Percentiles rank a stretch among this genome's conserved stretches.
phyloP scores from a whole-genome alignment of 2,113 vertebrate species.

The Cacatua alba region DNA sequence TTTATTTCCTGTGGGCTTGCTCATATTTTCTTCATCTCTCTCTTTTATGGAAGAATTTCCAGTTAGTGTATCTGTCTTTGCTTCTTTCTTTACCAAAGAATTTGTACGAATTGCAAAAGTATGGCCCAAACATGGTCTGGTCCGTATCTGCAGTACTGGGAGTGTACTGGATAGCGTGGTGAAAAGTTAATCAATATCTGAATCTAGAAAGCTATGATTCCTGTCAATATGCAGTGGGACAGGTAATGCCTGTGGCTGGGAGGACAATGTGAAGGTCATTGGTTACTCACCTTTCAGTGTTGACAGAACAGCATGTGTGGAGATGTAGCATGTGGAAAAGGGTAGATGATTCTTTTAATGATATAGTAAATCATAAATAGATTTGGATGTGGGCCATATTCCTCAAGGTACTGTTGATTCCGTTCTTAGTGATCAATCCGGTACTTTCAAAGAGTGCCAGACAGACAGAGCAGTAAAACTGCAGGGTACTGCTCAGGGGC shows the following conservation, averaged over 20 bases:
- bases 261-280: rapidly evolving
- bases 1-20: background rate
- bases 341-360: background rate
- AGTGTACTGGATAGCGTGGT: rapidly evolving
- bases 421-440: background rate
- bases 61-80: background rate
- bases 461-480: background rate
- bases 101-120: background rate
- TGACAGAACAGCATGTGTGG: background rate
- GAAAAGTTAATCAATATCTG: background rate
- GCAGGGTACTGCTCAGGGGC: background rate
- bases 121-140: background rate
- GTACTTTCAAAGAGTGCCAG: background rate
- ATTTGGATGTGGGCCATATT: background rate
- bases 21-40: background rate
- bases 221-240: background rate
- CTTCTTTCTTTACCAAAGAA: background rate
- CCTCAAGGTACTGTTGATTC: background rate
- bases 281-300: background rate
- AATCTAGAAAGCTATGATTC: background rate
- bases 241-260: background rate
- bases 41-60: background rate
- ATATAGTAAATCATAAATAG: background rate
- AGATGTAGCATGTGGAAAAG: background rate
- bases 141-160: background rate